A percentile compares a stretch with the other conserved stretches of the same genome.
Conservation (phyloP, 2,888 invertebrate species). For the Eupithecia subfuscata region DNA sequence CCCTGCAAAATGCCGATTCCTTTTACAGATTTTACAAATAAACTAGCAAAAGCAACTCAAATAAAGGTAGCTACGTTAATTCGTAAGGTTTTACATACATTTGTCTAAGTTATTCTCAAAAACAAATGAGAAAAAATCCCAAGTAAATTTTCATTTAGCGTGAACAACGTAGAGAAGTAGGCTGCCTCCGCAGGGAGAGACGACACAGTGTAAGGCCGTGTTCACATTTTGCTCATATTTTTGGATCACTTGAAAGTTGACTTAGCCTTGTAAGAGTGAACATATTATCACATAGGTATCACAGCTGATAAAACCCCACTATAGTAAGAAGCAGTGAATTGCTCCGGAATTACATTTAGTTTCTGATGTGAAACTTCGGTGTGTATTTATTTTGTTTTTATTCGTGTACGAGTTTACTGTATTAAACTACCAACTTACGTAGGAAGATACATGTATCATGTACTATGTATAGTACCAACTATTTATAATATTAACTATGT, state of each 20-base stretch:
- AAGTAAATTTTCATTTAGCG: conserved; percentile 12
- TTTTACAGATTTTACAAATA: background rate
- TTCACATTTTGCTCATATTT: background rate
- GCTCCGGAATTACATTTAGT: background rate
- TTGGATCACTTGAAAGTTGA: background rate
- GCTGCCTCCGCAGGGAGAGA: conserved; percentile 12
- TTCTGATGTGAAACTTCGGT: no score
- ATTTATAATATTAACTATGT: no score
- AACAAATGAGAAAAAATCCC: conserved; percentile 6
- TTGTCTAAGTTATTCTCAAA: background rate
- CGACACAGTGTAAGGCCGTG: background rate
- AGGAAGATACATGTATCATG: no score
- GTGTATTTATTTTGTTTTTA: no score
- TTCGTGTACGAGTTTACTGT: no score
- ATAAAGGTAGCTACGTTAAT: background rate
- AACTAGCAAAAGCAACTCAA: background rate
- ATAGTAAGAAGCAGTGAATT: background rate
- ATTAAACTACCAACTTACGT: no score
- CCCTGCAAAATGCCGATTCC: background rate
- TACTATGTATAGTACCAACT: no score
- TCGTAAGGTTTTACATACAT: background rate
- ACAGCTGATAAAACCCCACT: background rate
- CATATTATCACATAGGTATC: background rate
- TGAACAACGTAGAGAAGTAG: conserved; percentile 10
- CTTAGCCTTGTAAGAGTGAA: background rate